Percentiles rank a stretch among this genome's conserved stretches.
Conservation (phyloP, 2,113 vertebrate species). For the Gopherus evgoodei region DNA sequence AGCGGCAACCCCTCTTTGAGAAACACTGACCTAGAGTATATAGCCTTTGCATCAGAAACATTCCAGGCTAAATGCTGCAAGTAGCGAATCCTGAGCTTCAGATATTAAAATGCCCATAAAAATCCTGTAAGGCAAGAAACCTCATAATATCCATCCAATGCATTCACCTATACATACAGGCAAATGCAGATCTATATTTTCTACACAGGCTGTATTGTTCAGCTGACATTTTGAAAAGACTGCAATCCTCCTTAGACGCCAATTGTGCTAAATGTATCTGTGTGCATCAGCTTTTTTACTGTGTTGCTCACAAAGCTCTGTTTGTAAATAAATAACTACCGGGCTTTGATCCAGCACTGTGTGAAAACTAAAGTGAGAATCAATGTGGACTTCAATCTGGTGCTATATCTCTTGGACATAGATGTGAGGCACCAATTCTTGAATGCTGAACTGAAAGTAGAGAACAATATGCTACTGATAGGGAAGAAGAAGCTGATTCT, state of each 20-base stretch:
- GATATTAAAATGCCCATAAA: not conserved
- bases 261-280: not conserved
- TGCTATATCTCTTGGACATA: not conserved
- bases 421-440: not conserved
- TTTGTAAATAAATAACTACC: not conserved
- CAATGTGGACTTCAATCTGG: constrained; percentile 1
- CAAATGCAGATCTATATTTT: not conserved
- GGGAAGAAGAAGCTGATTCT: not conserved
- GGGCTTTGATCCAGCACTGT: not conserved
- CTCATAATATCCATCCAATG: not conserved
- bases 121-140: not conserved
- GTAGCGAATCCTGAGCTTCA: not conserved
- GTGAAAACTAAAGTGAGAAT: constrained; percentile 13
- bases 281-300: not conserved
- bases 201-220: not conserved
- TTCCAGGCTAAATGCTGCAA: not conserved
- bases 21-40: not conserved
- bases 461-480: accelerated
- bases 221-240: not conserved
- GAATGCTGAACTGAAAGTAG: not conserved
- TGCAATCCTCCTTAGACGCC: not conserved
- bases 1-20: too few species aligned
- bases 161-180: not conserved
- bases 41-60: not conserved
- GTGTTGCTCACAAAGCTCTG: constrained; percentile 4